Evolutionary conservation across 2,113 vertebrate genomes (phyloP), one percentile per base, ranked within the genome.

Genomic region (Phalacrocorax brasilianus): DNA sequence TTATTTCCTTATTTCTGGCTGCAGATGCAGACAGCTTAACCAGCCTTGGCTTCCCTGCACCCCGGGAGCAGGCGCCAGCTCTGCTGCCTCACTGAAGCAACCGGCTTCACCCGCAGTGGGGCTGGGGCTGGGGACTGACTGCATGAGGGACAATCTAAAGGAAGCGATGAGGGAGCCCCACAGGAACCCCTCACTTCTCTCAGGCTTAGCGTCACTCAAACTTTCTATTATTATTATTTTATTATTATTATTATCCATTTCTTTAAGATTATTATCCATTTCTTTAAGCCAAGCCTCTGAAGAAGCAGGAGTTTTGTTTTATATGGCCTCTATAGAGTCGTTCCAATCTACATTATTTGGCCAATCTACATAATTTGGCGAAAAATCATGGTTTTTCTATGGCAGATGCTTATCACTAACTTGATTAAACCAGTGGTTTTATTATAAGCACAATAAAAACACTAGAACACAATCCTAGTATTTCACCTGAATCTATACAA

Each of bases 31-130:
- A 47, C 32, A 27, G 26, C 35, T 70, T 85, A 92, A 87, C 38
- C 44, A 84, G 1, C 30, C 44, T 52, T 59, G 50, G 35, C 61
- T 86, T 84, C 47, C 32, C 76, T 16, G 47, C 73, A 66, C 40
- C 42, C 49, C 1, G 0, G 66, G 49, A 88, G 26, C 58, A 79
- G 66, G 26, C 2, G 1, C 68, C 73, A 42, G 70, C 27, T 72
- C 44, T 5, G 6, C 4, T 5, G n/a, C 44, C 42, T 44, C 32
- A 3, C 56, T 72, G 63, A 75, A 42, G 32, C 5, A 1, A 44
- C 26, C 2, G 0, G 61, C 44, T 75, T 77, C 2, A 1, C 50
- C 26, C 10, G 0, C n/a, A 5, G 32, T 1, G 1, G 13, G 38
- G 52, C 13, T 63, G 52, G 35, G 45, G 33, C 30, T 2, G 1